Conservation (phyloP, 2,113 vertebrate species). For the Lepus europaeus region DNA sequence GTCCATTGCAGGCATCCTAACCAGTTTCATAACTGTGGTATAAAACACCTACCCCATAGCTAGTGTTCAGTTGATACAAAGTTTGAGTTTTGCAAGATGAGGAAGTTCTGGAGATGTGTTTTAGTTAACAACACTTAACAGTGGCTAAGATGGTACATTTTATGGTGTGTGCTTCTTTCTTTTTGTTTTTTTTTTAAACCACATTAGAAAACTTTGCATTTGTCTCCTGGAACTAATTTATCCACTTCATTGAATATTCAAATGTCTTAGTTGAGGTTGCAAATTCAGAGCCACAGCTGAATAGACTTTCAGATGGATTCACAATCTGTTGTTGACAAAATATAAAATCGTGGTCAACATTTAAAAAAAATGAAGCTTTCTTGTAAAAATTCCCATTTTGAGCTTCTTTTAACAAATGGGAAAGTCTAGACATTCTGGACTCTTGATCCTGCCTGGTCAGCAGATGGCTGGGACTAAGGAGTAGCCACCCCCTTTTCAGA, state of each 20-base stretch:
- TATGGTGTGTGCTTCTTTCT: background rate
- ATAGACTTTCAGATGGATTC: background rate
- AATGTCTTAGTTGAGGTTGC: background rate
- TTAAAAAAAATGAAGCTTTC: slow-evolving; percentile 24
- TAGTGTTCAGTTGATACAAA: background rate
- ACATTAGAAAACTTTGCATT: background rate
- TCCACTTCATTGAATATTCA: background rate
- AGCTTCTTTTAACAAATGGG: background rate
- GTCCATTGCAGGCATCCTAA: no score
- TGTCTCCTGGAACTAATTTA: background rate
- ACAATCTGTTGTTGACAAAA: background rate
- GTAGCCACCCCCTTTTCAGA: background rate
- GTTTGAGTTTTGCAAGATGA: slow-evolving; percentile 24
- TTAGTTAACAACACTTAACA: background rate
- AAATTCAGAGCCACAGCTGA: background rate
- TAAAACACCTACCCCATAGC: no score
- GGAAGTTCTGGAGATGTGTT: background rate
- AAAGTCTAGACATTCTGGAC: background rate
- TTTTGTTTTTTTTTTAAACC: background rate
- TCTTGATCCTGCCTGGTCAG: background rate
- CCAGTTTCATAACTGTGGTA: no score
- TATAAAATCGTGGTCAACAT: background rate
- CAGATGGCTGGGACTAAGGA: background rate
- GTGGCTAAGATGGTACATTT: background rate
- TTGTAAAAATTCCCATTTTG: background rate